Evolutionary conservation across 2,113 vertebrate genomes (phyloP).

Genomic region (Hydrolagus affinis): DNA sequence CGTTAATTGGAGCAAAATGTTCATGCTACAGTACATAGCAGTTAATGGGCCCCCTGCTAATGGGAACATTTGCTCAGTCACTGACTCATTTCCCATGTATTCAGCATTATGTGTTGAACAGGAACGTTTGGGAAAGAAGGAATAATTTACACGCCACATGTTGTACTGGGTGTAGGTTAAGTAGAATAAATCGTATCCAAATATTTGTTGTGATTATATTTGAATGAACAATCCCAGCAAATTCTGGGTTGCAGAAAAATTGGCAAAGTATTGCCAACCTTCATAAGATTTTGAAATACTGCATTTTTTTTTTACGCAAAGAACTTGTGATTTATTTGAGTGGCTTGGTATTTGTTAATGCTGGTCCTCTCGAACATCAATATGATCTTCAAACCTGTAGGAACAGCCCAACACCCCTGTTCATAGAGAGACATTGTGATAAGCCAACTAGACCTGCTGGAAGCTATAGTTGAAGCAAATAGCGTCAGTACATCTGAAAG

Average conservation of each 20-base stretch:
- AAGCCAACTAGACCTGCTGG: no score
- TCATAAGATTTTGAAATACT: not conserved
- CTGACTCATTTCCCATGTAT: slow-evolving; percentile 27
- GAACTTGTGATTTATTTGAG: no score
- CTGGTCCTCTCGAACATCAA: no score
- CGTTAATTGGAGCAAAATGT: not conserved
- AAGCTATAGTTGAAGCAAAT: no score
- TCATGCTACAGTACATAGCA: not conserved
- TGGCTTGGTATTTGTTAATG: no score
- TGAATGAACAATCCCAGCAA: not conserved
- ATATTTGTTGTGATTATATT: not conserved
- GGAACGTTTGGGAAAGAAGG: slow-evolving; percentile 17
- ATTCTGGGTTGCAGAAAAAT: not conserved
- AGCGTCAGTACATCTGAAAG: no score
- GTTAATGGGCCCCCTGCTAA: slow-evolving; percentile 3
- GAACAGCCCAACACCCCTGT: no score
- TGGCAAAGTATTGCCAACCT: not conserved
- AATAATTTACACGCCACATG: not conserved
- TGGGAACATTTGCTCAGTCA: slow-evolving; percentile 23
- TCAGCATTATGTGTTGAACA: not conserved
- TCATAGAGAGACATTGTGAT: no score
- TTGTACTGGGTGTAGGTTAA: not conserved
- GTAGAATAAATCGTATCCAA: not conserved
- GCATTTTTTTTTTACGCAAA: not conserved
- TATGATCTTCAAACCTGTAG: no score